phyloP scores from a whole-genome alignment of 1,140 invertebrate genomes.

The Aphis gossypii region DNA sequence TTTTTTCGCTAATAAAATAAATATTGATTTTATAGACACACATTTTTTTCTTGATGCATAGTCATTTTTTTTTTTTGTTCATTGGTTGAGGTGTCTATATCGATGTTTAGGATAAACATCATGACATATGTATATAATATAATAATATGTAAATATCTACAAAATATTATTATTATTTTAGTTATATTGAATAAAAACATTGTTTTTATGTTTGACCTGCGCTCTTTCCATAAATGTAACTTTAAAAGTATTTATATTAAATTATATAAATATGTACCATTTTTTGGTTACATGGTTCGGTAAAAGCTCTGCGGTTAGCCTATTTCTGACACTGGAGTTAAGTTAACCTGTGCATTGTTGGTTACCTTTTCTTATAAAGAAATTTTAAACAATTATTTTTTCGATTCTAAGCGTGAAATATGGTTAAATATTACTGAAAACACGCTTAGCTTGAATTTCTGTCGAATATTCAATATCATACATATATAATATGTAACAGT shows the following conservation, averaged over 20 bases:
- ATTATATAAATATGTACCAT: neutral
- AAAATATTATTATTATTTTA: neutral
- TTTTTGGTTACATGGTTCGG: fast-evolving
- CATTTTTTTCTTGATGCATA: neutral
- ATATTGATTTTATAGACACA: neutral
- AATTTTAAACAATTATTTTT: no score
- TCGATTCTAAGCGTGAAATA: no score
- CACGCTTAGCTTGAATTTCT: neutral
- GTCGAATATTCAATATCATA: neutral
- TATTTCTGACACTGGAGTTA: no score
- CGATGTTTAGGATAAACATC: neutral
- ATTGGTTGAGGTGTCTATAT: neutral
- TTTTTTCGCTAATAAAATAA: neutral
- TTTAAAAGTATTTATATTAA: neutral
- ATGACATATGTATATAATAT: neutral
- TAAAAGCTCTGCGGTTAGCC: no score
- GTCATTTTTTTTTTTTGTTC: neutral
- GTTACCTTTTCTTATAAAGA: no score
- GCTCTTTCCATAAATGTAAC: neutral
- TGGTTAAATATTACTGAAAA: neutral
- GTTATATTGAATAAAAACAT: neutral
- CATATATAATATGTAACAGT: neutral
- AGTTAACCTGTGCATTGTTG: no score
- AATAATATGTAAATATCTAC: neutral
- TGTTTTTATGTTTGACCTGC: neutral